These are phyloP conservation scores for Chrysocyon brachyurus DNA, from an alignment of 2,797 vertebrate genomes.

Conservation along the genomic window DNA sequence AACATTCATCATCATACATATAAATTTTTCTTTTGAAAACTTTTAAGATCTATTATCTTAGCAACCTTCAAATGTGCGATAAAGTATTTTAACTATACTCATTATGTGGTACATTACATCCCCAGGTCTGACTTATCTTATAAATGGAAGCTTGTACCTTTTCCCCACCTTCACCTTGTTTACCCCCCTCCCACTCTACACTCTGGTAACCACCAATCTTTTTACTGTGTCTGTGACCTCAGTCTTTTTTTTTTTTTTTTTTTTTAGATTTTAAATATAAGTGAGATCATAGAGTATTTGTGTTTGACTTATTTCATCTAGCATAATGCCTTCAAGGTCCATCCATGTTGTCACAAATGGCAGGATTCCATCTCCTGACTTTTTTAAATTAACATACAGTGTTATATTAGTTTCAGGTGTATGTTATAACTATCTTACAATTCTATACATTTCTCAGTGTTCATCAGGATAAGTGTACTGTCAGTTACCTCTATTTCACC, in stretches of 20 bases:
- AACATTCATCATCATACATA: neutral
- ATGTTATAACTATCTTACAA: neutral
- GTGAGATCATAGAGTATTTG: neutral
- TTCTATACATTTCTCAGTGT: neutral
- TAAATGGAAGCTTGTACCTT: neutral
- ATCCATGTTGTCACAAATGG: neutral
- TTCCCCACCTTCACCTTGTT: neutral
- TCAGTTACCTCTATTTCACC: neutral
- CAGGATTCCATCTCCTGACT: neutral
- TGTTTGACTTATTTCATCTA: neutral
- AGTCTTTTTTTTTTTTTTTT: neutral
- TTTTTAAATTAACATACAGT: neutral
- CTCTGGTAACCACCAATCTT: neutral
- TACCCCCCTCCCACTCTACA: neutral
- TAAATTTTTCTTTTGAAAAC: neutral
- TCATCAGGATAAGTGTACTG: neutral
- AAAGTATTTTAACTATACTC: neutral
- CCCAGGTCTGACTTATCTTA: neutral
- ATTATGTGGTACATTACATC: neutral
- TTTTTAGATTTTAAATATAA: neutral
- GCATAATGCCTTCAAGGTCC: neutral
- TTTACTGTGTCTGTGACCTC: neutral
- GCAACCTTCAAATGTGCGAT: neutral
- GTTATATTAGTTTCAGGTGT: neutral
- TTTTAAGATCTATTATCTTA: neutral